Conservation (phyloP, 2,888 invertebrate species). For the Elmis aenea region DNA sequence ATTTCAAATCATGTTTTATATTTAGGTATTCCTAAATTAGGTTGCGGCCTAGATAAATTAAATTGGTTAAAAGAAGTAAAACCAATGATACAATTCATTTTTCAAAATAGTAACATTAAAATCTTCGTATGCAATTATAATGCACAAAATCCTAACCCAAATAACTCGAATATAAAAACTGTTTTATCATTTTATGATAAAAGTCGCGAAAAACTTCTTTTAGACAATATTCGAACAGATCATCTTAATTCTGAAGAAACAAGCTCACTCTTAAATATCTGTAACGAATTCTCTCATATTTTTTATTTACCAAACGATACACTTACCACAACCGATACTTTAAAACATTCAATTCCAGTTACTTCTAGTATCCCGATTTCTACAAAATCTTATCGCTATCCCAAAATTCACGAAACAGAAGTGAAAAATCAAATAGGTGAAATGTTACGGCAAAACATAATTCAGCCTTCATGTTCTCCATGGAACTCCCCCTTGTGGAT, state of each 20-base stretch:
- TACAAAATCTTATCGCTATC: conserved; percentile 37
- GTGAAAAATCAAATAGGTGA: conserved; percentile 32
- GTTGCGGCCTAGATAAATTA: conserved; percentile 4
- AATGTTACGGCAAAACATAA: conserved; percentile 31
- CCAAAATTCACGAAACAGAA: conserved; percentile 33
- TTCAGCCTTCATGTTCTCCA: conserved; percentile 24
- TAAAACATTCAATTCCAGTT: conserved; percentile 33
- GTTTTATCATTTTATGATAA: too few species aligned
- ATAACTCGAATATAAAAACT: too few species aligned
- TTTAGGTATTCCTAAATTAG: conserved; percentile 4
- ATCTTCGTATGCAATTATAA: too few species aligned
- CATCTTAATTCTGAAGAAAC: conserved; percentile 27
- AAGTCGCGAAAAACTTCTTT: too few species aligned
- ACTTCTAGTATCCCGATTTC: conserved; percentile 29
- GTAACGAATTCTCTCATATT: conserved; percentile 23
- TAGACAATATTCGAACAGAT: conserved; percentile 7
- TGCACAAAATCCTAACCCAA: too few species aligned
- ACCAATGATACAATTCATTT: too few species aligned
- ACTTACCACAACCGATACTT: conserved; percentile 25
- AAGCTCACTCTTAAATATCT: conserved; percentile 16
- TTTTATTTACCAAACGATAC: conserved; percentile 25
- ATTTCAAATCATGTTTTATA: conserved; percentile 2
- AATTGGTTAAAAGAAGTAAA: conserved; percentile 10
- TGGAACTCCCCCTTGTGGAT: conserved; percentile 29
- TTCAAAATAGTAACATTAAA: too few species aligned